Percentiles rank a stretch among this genome's conserved stretches.
These are phyloP conservation scores for Xylota sylvarum DNA, from an alignment of 2,888 invertebrate species.

Conservation along the genomic window DNA sequence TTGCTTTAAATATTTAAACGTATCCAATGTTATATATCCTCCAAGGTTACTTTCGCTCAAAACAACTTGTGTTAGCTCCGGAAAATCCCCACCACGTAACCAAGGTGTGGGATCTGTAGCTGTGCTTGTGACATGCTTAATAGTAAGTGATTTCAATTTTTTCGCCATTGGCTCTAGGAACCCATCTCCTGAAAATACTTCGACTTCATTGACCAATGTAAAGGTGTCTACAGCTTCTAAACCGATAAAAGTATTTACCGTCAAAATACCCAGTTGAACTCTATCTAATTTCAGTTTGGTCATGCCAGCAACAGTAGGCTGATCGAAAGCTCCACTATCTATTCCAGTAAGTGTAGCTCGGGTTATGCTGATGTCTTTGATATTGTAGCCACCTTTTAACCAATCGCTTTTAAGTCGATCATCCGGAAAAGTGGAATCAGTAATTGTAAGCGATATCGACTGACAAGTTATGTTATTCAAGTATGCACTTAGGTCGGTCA, in stretches of 20 bases:
- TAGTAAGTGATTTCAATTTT: conserved; percentile 53
- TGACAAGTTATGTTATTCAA: conserved; percentile 34
- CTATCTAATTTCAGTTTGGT: conserved; percentile 69
- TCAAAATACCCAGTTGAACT: conserved; percentile 61
- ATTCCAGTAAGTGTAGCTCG: conserved; percentile 76
- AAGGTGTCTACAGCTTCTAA: conserved; percentile 77
- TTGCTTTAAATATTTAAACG: conserved; percentile 75
- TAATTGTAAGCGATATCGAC: conserved; percentile 58
- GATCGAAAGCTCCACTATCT: conserved; percentile 75
- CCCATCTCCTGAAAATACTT: conserved; percentile 53
- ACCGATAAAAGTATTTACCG: conserved; percentile 76
- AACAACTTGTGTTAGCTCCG: conserved; percentile 72
- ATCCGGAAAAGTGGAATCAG: conserved; percentile 69
- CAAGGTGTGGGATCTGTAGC: conserved; percentile 75
- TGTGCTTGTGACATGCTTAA: conserved; percentile 46
- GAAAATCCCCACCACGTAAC: conserved; percentile 72
- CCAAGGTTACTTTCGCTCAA: conserved; percentile 79
- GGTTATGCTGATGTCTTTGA: conserved; percentile 74
- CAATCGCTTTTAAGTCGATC: conserved; percentile 53
- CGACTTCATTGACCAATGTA: conserved; percentile 72
- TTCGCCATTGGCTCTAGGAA: conserved; percentile 78
- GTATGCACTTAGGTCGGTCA: conserved; percentile 27
- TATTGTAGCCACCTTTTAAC: conserved; percentile 65
- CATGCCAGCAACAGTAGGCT: conserved; percentile 61
- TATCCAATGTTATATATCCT: conserved; percentile 37